Base-by-base conservation (phyloP, 2,797 vertebrate species). In the Malurus splendens region DNA sequence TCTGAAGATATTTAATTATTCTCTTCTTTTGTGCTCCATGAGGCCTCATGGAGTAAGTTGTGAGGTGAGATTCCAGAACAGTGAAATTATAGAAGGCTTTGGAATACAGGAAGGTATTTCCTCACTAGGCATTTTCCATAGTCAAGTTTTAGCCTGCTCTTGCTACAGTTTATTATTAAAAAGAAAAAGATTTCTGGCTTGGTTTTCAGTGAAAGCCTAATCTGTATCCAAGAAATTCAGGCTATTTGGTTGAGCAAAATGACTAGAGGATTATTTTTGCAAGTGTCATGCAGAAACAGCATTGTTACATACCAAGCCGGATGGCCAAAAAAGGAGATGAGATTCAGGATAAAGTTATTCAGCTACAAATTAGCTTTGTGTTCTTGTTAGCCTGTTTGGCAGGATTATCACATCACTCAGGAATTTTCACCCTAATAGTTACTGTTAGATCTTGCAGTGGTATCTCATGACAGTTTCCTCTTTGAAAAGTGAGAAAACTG, bases 141-240 rank as follows among this genome's bases (percentile, higher is more conserved):
- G 44, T 91, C 84, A 95, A 87, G 82, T 95, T 94, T 94, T 93
- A 87, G 70, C 89, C 62, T 92, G 90, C 32, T 93, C 52, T 78
- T 91, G 18, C 55, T 83, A 73, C n/a, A 45, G 51, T n/a, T 77
- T 76, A 45, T 54, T 70, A 68, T 38, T 22, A 1, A 4, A 7
- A 41, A 41, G 45, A 51, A 25, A 10, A 3, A 38, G 57, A 62
- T 71, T 93, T 88, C 72, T 78, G 62, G 22, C 33, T 76, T 79
- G 32, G 28, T 71, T 82, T 87, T 78, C 41, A 79, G 27, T 85
- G 62, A 62, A 87, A 77, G n/a, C 32, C 8, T 68, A 30, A 80
- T 54, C 57, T 36, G 7, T 36, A 42, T 67, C 54, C 38, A 90
- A 20, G 15, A 86, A 88, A 80, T 81, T 48, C 33, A 76, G 44